A percentile compares a stretch with the other conserved stretches of the same genome.
Conservation (phyloP, 2,113 vertebrate genomes). For the Platycercus adscitus region DNA sequence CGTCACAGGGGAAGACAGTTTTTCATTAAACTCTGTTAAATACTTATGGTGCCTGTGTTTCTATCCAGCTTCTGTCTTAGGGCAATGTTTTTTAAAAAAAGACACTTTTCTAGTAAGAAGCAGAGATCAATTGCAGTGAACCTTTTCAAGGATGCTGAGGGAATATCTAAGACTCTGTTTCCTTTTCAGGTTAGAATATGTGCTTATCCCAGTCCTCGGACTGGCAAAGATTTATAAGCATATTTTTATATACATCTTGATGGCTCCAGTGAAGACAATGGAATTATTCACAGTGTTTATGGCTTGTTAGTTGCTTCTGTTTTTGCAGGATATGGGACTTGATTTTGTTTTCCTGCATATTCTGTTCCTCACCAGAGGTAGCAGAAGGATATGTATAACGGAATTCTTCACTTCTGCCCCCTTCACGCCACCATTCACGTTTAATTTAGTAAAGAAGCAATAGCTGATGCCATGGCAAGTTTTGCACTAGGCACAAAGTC, state of each 20-base stretch:
- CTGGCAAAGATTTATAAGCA: neutral
- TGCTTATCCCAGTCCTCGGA: neutral
- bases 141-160: neutral
- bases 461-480: neutral
- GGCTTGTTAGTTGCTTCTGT: neutral
- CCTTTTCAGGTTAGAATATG: neutral
- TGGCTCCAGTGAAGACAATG: neutral
- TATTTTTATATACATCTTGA: neutral
- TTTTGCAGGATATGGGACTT: neutral
- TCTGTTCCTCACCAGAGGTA: neutral
- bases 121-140: neutral
- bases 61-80: neutral
- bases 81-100: neutral
- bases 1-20: neutral
- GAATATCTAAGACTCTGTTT: neutral
- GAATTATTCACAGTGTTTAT: neutral
- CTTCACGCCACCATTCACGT: neutral
- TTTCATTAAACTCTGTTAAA: neutral
- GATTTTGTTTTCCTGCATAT: neutral
- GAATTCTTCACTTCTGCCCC: neutral
- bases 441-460: neutral
- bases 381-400: neutral
- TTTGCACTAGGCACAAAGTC: neutral
- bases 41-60: neutral
- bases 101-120: neutral